A percentile compares a stretch with the other conserved stretches of the same genome.
These are phyloP conservation scores for Beris chalybata DNA, from an alignment of 2,888 invertebrate genomes.

Conservation along the genomic window DNA sequence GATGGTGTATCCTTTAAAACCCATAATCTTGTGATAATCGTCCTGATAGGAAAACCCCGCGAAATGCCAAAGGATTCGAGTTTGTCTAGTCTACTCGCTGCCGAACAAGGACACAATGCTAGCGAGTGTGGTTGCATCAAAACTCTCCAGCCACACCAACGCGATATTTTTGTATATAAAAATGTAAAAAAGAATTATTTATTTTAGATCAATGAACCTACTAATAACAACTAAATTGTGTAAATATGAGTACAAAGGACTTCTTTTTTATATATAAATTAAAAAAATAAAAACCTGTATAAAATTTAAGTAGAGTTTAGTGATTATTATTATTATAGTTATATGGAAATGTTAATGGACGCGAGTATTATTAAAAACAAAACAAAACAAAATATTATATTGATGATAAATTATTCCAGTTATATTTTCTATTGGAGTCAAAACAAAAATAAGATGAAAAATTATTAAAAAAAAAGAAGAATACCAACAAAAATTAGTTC, in stretches of 20 bases:
- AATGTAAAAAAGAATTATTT: slow-evolving; percentile 13
- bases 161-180: too few species aligned
- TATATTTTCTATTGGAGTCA: slow-evolving; percentile 22
- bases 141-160: too few species aligned
- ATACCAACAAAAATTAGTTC: slow-evolving; percentile 3
- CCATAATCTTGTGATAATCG: slow-evolving; percentile 12
- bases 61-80: slow-evolving; percentile 10
- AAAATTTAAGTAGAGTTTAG: slow-evolving; percentile 17
- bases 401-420: slow-evolving; percentile 24
- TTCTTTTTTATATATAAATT: slow-evolving; percentile 15
- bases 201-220: slow-evolving; percentile 15
- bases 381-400: not conserved
- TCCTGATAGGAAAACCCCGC: not conserved
- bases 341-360: slow-evolving; percentile 18
- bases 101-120: too few species aligned
- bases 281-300: slow-evolving; percentile 15
- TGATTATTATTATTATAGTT: slow-evolving; percentile 4
- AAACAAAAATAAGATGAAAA: not conserved
- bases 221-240: not conserved
- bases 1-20: slow-evolving; percentile 6
- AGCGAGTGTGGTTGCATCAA: too few species aligned
- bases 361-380: not conserved
- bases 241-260: slow-evolving; percentile 22
- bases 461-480: not conserved
- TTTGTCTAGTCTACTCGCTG: not conserved